Evolutionary conservation across 2,888 invertebrate species (phyloP).

Genomic region (Erebia epiphron): DNA sequence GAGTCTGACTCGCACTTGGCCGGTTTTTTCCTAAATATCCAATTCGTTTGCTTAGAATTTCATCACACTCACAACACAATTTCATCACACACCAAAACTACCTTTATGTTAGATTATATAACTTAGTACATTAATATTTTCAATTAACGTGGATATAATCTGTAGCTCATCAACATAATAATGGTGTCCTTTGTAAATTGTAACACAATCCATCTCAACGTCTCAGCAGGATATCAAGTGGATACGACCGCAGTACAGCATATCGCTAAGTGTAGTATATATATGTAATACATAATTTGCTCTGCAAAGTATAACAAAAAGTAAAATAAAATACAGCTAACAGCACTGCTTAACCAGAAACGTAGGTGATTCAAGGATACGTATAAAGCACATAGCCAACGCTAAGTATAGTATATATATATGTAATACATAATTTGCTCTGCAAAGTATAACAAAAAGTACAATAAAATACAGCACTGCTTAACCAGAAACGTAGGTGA

Average conservation of each 20-base stretch:
- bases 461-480: conserved; percentile 1
- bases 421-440: neutral
- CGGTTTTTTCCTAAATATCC: too few species aligned
- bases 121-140: neutral
- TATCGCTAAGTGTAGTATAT: conserved; percentile 34
- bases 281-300: neutral
- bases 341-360: neutral
- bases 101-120: neutral
- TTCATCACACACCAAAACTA: too few species aligned
- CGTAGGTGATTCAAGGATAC: conserved; percentile 8
- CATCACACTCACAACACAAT: too few species aligned
- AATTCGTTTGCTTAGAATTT: too few species aligned
- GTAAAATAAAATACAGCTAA: conserved; percentile 5
- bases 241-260: conserved; percentile 21
- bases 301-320: conserved; percentile 3
- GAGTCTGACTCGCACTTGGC: too few species aligned
- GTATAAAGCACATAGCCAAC: neutral
- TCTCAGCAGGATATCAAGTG: conserved; percentile 22
- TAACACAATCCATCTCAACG: conserved; percentile 18
- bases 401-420: too few species aligned
- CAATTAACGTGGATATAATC: neutral
- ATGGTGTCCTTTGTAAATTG: conserved; percentile 25
- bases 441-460: conserved; percentile 3
- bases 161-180: conserved; percentile 13
- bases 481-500: neutral